phyloP scores from a whole-genome alignment of 2,888 invertebrate species.

The Himalopsyche kuldschensis region DNA sequence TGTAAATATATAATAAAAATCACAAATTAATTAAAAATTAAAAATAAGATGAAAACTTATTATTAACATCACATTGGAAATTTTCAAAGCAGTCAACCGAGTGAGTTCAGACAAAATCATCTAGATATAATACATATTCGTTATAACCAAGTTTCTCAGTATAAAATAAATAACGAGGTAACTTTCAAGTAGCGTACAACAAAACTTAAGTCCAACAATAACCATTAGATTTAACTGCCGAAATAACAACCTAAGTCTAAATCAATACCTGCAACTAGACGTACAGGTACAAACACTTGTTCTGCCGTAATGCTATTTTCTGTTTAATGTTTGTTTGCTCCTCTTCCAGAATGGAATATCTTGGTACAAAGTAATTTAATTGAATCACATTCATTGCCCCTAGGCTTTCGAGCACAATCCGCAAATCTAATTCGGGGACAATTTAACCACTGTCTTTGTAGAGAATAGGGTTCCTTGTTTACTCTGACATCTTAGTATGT shows the following conservation, averaged over 20 bases:
- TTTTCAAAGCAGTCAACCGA: no score
- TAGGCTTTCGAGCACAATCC: not conserved
- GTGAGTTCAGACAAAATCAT: no score
- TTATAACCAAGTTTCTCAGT: no score
- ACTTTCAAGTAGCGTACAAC: not conserved
- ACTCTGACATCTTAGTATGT: no score
- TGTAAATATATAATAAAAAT: no score
- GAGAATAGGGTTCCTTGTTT: not conserved
- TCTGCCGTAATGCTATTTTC: not conserved
- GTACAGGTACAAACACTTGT: not conserved
- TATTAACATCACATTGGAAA: no score
- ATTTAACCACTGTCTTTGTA: not conserved
- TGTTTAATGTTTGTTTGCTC: not conserved
- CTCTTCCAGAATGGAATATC: not conserved
- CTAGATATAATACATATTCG: no score
- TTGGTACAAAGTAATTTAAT: not conserved
- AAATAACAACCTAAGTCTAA: not conserved
- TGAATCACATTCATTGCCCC: not conserved
- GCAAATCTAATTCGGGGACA: not conserved
- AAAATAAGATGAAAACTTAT: no score
- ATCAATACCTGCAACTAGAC: not conserved
- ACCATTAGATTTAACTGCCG: not conserved
- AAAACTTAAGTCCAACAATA: not conserved
- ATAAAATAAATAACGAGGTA: no score
- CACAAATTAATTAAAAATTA: no score